Conservation (phyloP, 2,113 vertebrate genomes). For the Eleginops maclovinus region DNA sequence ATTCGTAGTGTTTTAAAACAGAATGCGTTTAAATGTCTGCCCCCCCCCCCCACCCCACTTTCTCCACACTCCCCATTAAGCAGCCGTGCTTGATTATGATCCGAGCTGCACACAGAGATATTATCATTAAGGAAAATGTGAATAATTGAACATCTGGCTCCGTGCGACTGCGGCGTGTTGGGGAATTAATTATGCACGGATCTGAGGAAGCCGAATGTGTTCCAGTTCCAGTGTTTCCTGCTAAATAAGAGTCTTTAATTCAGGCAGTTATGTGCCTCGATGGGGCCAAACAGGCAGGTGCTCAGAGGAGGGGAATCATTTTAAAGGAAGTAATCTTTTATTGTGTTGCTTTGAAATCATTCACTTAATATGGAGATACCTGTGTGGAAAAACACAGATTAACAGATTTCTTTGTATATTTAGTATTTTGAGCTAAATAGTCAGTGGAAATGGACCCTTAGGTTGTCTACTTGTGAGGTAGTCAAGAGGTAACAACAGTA, state of each 20-base stretch:
- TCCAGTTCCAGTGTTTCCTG: conserved; percentile 12
- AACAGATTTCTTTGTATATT: too few relatives aligned
- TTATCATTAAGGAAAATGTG: conserved; percentile 78
- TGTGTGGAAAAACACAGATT: too few relatives aligned
- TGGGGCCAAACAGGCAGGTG: conserved; percentile 66
- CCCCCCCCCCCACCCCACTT: background rate
- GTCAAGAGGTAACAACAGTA: too few relatives aligned
- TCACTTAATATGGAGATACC: too few relatives aligned
- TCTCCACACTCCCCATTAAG: conserved; percentile 38
- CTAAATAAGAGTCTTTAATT: conserved; percentile 58
- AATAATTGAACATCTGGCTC: conserved; percentile 81
- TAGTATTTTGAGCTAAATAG: too few relatives aligned
- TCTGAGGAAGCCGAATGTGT: conserved; percentile 42
- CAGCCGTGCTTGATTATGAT: conserved; percentile 64
- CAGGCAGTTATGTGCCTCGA: conserved; percentile 56
- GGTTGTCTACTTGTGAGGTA: too few relatives aligned
- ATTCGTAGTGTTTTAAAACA: conserved; percentile 38
- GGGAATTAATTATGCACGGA: conserved; percentile 68
- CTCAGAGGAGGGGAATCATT: background rate
- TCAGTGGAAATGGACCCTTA: too few relatives aligned
- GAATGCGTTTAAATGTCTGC: conserved; percentile 46
- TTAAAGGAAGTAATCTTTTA: background rate
- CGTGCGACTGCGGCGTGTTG: conserved; percentile 33
- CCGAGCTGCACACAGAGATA: conserved; percentile 59
- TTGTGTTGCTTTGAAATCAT: background rate